These are phyloP conservation scores for Trinectes maculatus DNA, from an alignment of 2,113 vertebrate genomes.

Conservation along the genomic window DNA sequence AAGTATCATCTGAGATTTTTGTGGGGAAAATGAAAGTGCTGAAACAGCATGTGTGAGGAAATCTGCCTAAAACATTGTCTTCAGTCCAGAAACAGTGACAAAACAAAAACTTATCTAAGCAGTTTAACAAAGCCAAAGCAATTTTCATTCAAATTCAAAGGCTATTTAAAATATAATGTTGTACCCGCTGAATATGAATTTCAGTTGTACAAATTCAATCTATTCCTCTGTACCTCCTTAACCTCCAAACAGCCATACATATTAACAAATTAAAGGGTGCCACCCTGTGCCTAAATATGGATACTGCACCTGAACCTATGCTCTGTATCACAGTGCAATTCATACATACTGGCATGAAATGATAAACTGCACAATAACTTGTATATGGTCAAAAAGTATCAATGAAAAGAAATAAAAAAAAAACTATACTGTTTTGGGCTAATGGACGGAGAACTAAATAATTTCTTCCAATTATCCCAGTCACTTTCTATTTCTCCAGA, in stretches of 20 bases:
- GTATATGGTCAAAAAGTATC: too few relatives aligned
- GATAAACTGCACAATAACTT: not conserved
- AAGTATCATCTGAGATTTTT: not conserved
- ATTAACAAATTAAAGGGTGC: conserved; percentile 28
- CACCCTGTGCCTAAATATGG: conserved; percentile 53
- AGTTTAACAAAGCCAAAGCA: not conserved
- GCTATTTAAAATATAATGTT: not conserved
- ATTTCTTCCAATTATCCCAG: not conserved
- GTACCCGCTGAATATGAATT: not conserved
- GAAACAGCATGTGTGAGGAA: not conserved
- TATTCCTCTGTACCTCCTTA: too few relatives aligned
- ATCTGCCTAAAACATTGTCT: too few relatives aligned
- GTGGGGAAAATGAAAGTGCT: not conserved
- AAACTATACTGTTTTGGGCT: not conserved
- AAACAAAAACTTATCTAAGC: not conserved
- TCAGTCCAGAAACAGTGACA: conserved; percentile 36
- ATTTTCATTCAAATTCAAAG: conserved; percentile 11
- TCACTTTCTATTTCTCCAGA: too few relatives aligned
- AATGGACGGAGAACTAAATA: not conserved
- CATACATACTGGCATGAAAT: not conserved
- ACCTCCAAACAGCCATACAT: too few relatives aligned
- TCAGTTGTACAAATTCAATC: not conserved
- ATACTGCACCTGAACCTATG: conserved; percentile 1
- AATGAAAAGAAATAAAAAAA: too few relatives aligned
- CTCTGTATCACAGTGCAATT: not conserved